Conservation (phyloP, 2,888 invertebrate genomes). For the Phortica magna region DNA sequence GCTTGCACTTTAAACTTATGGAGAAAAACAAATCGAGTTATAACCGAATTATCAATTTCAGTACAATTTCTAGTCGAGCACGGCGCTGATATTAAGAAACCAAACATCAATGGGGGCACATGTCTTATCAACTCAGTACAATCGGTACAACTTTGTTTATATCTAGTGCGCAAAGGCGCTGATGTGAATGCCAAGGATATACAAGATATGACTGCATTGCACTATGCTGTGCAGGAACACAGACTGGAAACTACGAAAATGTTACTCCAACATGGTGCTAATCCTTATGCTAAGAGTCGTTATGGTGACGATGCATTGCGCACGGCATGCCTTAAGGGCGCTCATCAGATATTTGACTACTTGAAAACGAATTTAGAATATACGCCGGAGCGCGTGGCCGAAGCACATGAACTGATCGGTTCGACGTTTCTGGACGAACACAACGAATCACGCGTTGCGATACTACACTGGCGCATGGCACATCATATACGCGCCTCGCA, state of each 20-base stretch:
- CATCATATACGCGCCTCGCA: conserved; percentile 81
- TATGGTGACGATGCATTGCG: conserved; percentile 94
- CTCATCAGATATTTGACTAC: conserved; percentile 85
- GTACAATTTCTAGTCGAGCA: conserved; percentile 87
- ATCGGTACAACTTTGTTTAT: conserved; percentile 88
- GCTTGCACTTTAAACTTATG: background rate
- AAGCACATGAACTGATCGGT: conserved; percentile 93
- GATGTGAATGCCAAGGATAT: conserved; percentile 92
- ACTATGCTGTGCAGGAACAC: conserved; percentile 94
- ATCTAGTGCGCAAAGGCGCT: conserved; percentile 88
- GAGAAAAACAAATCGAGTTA: background rate
- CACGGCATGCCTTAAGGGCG: conserved; percentile 90
- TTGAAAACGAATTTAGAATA: conserved; percentile 83
- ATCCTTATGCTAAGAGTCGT: conserved; percentile 86
- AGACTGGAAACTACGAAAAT: conserved; percentile 90
- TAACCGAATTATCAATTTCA: conserved; percentile 59
- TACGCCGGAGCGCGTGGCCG: conserved; percentile 84
- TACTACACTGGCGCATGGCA: conserved; percentile 90
- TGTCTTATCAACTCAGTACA: conserved; percentile 96
- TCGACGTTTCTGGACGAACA: conserved; percentile 93
- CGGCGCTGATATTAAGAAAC: conserved; percentile 89
- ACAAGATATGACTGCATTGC: conserved; percentile 93
- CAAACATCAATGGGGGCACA: conserved; percentile 95
- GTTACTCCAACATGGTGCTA: conserved; percentile 88
- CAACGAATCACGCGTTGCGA: conserved; percentile 85